Base-by-base conservation (phyloP, 2,113 vertebrate genomes). In the Eubucco bourcierii region DNA sequence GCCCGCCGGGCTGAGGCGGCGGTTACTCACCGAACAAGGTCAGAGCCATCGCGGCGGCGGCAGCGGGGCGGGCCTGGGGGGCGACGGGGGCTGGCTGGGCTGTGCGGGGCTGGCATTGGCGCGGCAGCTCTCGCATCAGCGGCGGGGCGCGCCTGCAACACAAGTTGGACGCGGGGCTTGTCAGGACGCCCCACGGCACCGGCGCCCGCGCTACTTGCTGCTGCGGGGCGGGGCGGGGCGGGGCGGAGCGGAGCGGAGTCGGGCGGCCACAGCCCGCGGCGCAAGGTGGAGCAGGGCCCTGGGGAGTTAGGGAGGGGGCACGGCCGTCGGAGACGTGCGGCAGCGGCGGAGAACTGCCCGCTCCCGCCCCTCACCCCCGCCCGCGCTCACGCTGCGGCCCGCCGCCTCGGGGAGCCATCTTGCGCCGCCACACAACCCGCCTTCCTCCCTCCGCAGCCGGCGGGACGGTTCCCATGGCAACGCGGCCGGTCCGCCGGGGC, bases 11-110 rank as follows among this genome's bases (percentile, higher is more conserved):
- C 70, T 52, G 25, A 11, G 47, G n/a, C 79, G 50, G 58, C 73
- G 33, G 70, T 44, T 85, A 98, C 98, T 98, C 93, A 98, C 98
- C 98, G 18, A 98, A 98, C 90, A 98, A 97, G 86, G 97, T 98
- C 90, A 98, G 97, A 91, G 98, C 98, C 98, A 98, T 98, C 61
- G 95, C 95, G 71, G 60, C 37, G 59, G 95, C 95, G 73, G 63
- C 41, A n/a, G 53, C 37, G 81, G 27, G 87, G 73, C 80, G 52
- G 59, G 44, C 82, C 82, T 53, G 72, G 63, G 46, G 41, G 94
- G 73, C 82, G 87, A 71, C 41, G 53, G 61, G 53, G 87, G 52
- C 60, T 58, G 60, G 27, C 61, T 77, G 8, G 34, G 46, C 68
- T 53, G 92, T 88, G 82, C 90, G 71, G 75, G 33, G 64, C 31